Conservation (phyloP, 1,140 invertebrate species). For the Heliconius himera region DNA sequence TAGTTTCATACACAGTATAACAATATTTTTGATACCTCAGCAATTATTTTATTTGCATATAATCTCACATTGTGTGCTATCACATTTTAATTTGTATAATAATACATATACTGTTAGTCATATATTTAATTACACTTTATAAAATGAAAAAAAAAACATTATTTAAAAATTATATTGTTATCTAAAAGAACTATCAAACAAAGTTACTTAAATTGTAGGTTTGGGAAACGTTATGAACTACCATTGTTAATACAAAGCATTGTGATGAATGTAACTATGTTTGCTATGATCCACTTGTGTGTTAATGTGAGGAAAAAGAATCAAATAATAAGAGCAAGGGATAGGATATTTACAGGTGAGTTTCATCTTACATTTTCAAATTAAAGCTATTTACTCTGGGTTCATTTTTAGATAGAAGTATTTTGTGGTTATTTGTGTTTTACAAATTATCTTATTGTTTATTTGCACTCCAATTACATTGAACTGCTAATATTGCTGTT, state of each 20-base stretch:
- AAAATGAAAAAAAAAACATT: background rate
- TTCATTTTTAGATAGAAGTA: background rate
- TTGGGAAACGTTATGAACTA: constrained; percentile 97
- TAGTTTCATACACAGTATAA: background rate
- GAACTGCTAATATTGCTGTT: background rate
- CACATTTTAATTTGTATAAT: too few species aligned
- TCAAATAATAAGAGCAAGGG: constrained; percentile 89
- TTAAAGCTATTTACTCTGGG: background rate
- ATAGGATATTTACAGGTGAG: constrained; percentile 92
- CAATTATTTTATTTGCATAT: constrained; percentile 20
- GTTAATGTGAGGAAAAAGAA: constrained; percentile 92
- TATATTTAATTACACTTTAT: background rate
- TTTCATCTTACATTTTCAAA: background rate
- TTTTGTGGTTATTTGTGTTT: constrained; percentile 6
- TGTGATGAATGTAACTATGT: constrained; percentile 98
- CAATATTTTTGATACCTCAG: background rate
- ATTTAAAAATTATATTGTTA: background rate
- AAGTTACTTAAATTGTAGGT: constrained; percentile 85
- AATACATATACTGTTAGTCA: too few species aligned
- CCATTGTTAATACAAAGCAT: constrained; percentile 98
- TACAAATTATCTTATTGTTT: constrained; percentile 15
- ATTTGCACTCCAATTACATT: constrained; percentile 9
- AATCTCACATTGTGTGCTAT: too few species aligned
- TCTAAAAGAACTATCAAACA: background rate
- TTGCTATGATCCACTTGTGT: constrained; percentile 97